Evolutionary conservation across 64 coral and sea anemone species (phyloP), one percentile per base, ranked within the genome.

Genomic region (Stichodactyla helianthus): DNA sequence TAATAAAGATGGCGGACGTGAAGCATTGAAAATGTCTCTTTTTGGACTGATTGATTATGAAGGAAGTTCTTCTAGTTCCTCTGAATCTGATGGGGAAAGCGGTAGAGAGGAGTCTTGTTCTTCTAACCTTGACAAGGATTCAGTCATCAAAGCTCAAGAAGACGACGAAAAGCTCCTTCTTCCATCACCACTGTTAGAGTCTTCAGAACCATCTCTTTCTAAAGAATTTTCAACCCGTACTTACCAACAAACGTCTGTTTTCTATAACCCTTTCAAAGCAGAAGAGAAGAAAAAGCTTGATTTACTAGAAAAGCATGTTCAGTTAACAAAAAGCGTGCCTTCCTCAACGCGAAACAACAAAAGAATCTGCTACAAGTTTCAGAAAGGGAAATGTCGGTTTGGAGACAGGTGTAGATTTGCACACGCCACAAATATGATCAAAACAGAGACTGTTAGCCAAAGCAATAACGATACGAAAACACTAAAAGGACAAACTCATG

Each of bases 181-280:
- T 19, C 89, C 89, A 9, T 90, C 84, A 19, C 89, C 89, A 26
- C 10, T 57, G 4, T 53, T 90, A 55, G 83, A 85, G 44, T 27
- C 84, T 25, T 59, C 28, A 5, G 57, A 74, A 85, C 25, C 26
- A 85, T 79, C 82, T 77, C 10, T 13, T 15, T 54, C 90, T 2
- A 74, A 74, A 74, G 94, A 92, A 54, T 83, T 92, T 31, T 83
- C 92, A 5, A 67, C 88, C 26, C 85, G 94, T 79, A 80, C 91
- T 2, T 93, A 79, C 31, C 71, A 93, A 55, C 58, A 67, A 31
- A 85, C 94, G 27, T 97, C 94, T 3, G 53, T 97, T 53, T 97
- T 97, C 74, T 97, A 93, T 23, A 97, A 97, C 65, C 94, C 94
- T 26, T 97, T 87, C 82, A 71, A 92, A 74, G 94, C 91, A 77